Evolutionary conservation across 2,113 vertebrate genomes (phyloP).

Genomic region (Plecturocebus donacophilus): DNA sequence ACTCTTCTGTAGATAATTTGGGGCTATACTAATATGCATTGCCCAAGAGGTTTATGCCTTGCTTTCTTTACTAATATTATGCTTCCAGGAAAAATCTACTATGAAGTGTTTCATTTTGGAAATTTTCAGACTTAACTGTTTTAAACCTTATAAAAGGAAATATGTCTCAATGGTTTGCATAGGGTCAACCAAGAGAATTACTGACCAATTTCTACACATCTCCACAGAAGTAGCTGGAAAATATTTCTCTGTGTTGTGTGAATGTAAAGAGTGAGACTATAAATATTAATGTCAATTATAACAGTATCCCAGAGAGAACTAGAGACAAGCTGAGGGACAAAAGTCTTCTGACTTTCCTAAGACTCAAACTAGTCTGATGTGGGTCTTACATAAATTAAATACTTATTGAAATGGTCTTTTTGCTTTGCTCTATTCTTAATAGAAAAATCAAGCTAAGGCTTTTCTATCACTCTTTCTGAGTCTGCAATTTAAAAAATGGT

Average conservation of each 20-base stretch:
- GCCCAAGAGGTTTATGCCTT: neutral
- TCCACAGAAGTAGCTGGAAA: neutral
- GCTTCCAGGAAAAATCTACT: neutral
- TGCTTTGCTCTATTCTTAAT: neutral
- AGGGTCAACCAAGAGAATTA: neutral
- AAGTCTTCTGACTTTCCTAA: neutral
- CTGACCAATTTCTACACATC: neutral
- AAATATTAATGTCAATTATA: neutral
- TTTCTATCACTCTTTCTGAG: neutral
- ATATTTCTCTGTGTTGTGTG: neutral
- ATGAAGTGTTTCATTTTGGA: constrained; percentile 14
- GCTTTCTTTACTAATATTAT: constrained; percentile 1
- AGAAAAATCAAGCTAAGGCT: neutral
- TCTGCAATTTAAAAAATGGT: constrained; percentile 35
- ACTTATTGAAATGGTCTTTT: neutral
- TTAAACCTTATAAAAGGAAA: neutral
- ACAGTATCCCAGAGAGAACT: neutral
- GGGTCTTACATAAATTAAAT: neutral
- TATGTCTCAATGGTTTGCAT: neutral
- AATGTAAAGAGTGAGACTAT: neutral
- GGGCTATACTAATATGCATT: neutral
- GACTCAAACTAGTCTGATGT: neutral
- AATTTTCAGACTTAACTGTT: neutral
- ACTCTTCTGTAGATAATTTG: neutral
- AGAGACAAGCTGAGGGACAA: neutral